Base-by-base conservation (phyloP, 2,113 vertebrate species). In the Typhlomys cinereus region DNA sequence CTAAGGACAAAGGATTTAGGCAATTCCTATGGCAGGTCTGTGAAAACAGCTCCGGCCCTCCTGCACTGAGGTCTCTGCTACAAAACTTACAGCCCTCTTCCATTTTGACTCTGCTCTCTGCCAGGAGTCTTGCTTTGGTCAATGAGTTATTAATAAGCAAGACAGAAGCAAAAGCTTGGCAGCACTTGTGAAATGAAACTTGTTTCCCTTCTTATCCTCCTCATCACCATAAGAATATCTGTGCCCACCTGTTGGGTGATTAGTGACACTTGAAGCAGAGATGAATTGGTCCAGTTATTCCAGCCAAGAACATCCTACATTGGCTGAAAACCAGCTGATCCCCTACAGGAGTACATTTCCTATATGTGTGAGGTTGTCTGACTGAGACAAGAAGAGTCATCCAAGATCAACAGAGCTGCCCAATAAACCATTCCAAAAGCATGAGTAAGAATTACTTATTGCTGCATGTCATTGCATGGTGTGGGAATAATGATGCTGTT, bases 161-260 rank as follows among this genome's bases (percentile, higher is more conserved):
- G 41, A 59, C 9, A 52, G 59, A 92, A 85, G 34, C 39, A 89
- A 59, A 90, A 46, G 4, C 44, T 79, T 82, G 25, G 52, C 46
- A 69, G 25, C 13, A 52, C 23, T 85, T 81, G 6, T 73, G 25
- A 73, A 71, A 57, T n/a, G 13, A 62, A n/a, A n/a, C 34, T 84
- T 78, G 11, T 82, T 89, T 80, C 83, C 76, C 92, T 82, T 87
- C 23, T 90, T 93, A 73, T 11, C 11, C 6, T 88, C 41, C 81
- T 88, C 10, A 20, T 78, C 57, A 75, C 27, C 14, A 2, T 62
- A 66, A 90, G 41, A 83, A 23, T 76, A 66, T 80, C 61, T 89
- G 4, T 67, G 17, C 67, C 31, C 18, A 17, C 36, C 2, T 91
- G 44, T 59, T 81, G 67, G 31, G 41, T 94, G 61, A 80, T 52